Evolutionary conservation across 2,797 vertebrate species (phyloP).

Genomic region (Potorous gilbertii): DNA sequence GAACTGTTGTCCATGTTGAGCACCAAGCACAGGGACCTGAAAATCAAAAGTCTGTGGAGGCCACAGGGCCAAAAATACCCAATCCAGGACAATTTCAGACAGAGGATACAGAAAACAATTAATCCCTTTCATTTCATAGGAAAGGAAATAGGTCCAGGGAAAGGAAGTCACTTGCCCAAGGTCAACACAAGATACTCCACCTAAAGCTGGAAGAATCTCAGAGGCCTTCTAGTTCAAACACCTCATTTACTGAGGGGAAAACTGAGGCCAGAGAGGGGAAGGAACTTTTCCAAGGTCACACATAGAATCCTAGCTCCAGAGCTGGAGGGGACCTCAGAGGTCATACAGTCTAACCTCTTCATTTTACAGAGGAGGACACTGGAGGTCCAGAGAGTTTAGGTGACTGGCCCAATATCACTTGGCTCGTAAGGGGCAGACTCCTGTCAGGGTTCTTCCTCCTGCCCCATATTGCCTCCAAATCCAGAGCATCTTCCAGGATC

Average conservation of each 20-base stretch:
- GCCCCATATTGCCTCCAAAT: slow-evolving; percentile 8
- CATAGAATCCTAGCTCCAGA: neutral
- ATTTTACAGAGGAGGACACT: neutral
- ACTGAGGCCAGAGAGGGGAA: neutral
- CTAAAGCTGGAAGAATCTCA: too few relatives aligned
- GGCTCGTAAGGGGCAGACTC: neutral
- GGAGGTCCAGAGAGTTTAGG: neutral
- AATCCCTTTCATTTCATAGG: neutral
- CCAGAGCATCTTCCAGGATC: slow-evolving; percentile 1
- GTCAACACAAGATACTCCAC: too few relatives aligned
- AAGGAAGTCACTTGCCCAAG: too few relatives aligned
- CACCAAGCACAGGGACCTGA: slow-evolving; percentile 74
- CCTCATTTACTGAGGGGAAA: neutral
- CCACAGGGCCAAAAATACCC: neutral
- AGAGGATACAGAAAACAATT: slow-evolving; percentile 1
- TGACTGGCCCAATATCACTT: neutral
- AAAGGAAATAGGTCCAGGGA: neutral
- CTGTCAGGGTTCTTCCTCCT: slow-evolving; percentile 11
- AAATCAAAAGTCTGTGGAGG: neutral
- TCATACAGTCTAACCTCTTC: neutral
- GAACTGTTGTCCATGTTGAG: slow-evolving; percentile 79
- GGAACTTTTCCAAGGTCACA: neutral
- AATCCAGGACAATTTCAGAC: neutral
- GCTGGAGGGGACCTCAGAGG: neutral
- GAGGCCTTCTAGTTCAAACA: too few relatives aligned